phyloP scores from a whole-genome alignment of 2,888 invertebrate species.

The Noctua pronuba region DNA sequence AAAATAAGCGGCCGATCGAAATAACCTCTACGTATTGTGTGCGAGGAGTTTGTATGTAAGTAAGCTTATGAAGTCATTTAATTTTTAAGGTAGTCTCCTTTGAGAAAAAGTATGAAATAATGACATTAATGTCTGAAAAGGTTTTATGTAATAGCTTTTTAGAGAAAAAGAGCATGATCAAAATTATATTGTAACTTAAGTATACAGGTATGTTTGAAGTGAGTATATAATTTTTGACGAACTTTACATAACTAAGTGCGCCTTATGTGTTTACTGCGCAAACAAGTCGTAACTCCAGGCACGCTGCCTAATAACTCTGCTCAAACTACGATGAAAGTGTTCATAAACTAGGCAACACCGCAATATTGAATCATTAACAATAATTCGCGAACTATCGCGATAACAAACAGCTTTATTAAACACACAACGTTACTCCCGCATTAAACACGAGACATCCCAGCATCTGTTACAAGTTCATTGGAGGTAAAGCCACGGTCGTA shows the following conservation, averaged over 20 bases:
- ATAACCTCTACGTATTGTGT: slow-evolving; percentile 53
- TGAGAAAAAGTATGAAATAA: slow-evolving; percentile 8
- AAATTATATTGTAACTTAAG: background rate
- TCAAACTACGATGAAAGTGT: slow-evolving; percentile 38
- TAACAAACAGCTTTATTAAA: slow-evolving; percentile 51
- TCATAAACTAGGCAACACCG: slow-evolving; percentile 47
- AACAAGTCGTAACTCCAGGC: slow-evolving; percentile 40
- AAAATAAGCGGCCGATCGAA: slow-evolving; percentile 76
- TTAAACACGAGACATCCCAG: slow-evolving; percentile 64
- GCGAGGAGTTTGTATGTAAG: slow-evolving; percentile 42
- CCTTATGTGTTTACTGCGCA: slow-evolving; percentile 23
- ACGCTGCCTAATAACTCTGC: slow-evolving; percentile 43
- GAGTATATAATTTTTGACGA: slow-evolving; percentile 2
- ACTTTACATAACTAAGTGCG: slow-evolving; percentile 20
- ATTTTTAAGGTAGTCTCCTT: slow-evolving; percentile 21
- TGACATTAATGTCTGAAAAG: slow-evolving; percentile 17
- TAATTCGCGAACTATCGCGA: slow-evolving; percentile 50
- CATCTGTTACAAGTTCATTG: slow-evolving; percentile 74
- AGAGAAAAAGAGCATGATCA: slow-evolving; percentile 6
- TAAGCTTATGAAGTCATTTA: slow-evolving; percentile 58
- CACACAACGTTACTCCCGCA: slow-evolving; percentile 28
- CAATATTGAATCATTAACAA: slow-evolving; percentile 57
- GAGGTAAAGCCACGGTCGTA: slow-evolving; percentile 64
- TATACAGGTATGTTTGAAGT: slow-evolving; percentile 18
- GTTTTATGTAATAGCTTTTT: slow-evolving; percentile 24